Base-by-base conservation (phyloP, 2,113 vertebrate genomes). In the Picathartes gymnocephalus region DNA sequence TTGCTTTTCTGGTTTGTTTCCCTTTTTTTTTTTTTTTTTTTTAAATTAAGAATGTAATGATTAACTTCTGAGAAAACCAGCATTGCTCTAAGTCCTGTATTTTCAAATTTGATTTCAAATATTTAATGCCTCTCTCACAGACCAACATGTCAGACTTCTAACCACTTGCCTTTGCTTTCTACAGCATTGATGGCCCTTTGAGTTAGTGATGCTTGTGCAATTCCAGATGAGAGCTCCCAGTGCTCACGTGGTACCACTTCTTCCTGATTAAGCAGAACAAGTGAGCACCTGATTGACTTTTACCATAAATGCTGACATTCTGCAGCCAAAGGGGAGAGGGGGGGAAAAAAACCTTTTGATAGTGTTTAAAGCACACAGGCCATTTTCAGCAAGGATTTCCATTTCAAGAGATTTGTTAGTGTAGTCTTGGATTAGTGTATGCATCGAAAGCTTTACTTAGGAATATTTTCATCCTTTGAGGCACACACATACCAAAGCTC, bases 221-320 rank as follows among this genome's bases (percentile, higher is more conserved):
- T 95, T 92, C 93, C 92, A 94, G 40, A 84, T 33, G 81, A 96
- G 93, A 93, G 91, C 93, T 97, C 96, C 94, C 92, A 91, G 92
- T 92, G 95, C 94, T 81, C 96, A 97, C 61, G 42, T 96, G 95
- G 90, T 93, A 80, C 96, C 83, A 77, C 95, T 98, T 98, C 95
- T 96, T 95, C 97, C 97, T 98, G 97, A 98, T 98, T 97, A 98
- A 98, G 96, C 97, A 98, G 90, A 97, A 97, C 95, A 96, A 97
- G 96, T 86, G 96, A 98, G 96, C 95, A 97, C 94, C 97, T 97
- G 97, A 98, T 98, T 91, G 97, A 97, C 97, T 98, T 98, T 97
- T 97, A 81, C 97, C 95, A 97, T 97, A 98, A 98, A 97, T 97
- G 96, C 96, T 98, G 97, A 98, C 95, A 98, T 97, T 97, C 96